Evolutionary conservation across 1,140 invertebrate genomes (phyloP), one percentile per base, ranked within the genome.

Genomic region (Uloborus diversus): DNA sequence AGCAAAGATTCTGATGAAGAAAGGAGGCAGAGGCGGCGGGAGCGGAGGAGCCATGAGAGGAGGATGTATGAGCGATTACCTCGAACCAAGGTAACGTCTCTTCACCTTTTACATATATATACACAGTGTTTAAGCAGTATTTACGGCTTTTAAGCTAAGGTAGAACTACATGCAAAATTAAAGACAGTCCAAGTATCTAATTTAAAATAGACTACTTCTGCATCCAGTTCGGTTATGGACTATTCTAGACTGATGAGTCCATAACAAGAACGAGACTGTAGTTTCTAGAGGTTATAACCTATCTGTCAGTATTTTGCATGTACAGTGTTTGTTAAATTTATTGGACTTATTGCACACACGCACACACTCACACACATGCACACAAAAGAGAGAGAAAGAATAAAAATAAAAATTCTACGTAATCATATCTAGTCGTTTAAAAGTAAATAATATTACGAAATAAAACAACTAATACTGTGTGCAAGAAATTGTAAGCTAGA

Each of bases 51-150:
- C 32, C 13, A 28, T 0, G 68, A 70, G 11, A 57, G 51, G 1
- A 9, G 68, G 17, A 32, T 70, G 1, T 70, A 70, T 4, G 68
- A 70, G 30, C 56, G 37, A 35, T 32, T 57, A 32, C 56, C 35
- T 25, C 13, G 14, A 17, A n/a, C 25, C 7, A 70, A 70, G 68
- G 68, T 70, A 70, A 25, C 1, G 5, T 28, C 23, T 20, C 9
- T 42, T 42, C 1, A 9, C 37, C 1, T 42, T 42, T 42, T 42
- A 13, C 37, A 13, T 42, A 42, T 2, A 1, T 42, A 13, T 42
- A 13, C 2, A 42, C 1, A 9, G 17, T 13, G 9, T 42, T 42
- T 42, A 42, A 42, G 37, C 37, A 42, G 17, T 13, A 42, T 42
- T 42, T 42, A 1, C 9, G 9, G 9, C 2, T 42, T 42, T 42